Percentiles rank a stretch among this genome's conserved stretches.
These are phyloP conservation scores for Drosophila anomalipes DNA, from an alignment of 2,888 invertebrate species.

Conservation along the genomic window DNA sequence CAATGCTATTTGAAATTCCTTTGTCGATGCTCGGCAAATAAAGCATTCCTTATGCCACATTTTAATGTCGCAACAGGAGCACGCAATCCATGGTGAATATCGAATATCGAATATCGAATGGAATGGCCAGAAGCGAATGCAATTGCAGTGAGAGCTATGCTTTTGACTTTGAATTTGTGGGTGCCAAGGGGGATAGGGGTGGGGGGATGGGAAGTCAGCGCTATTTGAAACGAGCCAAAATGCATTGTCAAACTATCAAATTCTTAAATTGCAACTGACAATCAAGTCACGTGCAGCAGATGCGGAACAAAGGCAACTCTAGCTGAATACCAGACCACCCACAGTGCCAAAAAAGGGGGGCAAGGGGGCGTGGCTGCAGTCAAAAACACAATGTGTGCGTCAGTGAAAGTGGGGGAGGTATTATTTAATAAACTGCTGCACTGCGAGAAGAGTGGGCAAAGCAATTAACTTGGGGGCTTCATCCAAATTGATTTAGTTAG, in stretches of 20 bases:
- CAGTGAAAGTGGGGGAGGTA: conserved; percentile 49
- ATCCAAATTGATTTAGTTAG: conserved; percentile 65
- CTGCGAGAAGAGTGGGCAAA: conserved; percentile 2
- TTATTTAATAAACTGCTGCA: conserved; percentile 53
- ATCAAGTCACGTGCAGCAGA: conserved; percentile 74
- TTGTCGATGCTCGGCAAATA: conserved; percentile 33
- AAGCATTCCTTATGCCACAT: conserved; percentile 64
- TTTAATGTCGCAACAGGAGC: conserved; percentile 61
- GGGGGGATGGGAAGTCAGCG: conserved; percentile 10
- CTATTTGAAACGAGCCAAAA: conserved; percentile 65
- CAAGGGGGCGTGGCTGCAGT: not conserved
- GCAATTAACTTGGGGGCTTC: conserved; percentile 58
- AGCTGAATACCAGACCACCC: conserved; percentile 6
- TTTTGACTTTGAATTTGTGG: conserved; percentile 15
- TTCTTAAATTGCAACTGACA: conserved; percentile 81
- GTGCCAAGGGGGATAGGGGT: not conserved
- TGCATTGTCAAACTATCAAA: conserved; percentile 82
- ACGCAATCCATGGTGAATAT: conserved; percentile 40
- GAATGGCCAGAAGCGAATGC: conserved; percentile 23
- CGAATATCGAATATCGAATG: conserved; percentile 27
- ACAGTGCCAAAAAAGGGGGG: not conserved
- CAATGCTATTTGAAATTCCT: conserved; percentile 41
- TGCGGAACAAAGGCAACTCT: conserved; percentile 21
- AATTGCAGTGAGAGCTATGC: conserved; percentile 11
- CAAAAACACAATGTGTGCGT: conserved; percentile 38